Evolutionary conservation across 1,140 invertebrate genomes (phyloP).

Genomic region (Temnothorax curvispinosus): DNA sequence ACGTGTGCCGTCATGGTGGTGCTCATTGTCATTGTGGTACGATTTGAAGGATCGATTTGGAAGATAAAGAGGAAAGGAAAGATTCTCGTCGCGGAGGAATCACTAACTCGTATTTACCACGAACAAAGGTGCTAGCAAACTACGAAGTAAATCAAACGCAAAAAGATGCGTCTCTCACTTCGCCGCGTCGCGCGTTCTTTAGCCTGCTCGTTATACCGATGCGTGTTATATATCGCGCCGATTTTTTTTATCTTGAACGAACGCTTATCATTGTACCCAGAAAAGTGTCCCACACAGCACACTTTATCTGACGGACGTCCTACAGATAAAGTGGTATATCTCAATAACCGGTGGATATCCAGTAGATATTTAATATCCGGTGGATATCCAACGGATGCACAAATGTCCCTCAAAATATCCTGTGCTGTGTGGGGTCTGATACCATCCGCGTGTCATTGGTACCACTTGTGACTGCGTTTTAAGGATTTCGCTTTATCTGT

Average conservation of each 20-base stretch:
- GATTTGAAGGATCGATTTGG: not conserved
- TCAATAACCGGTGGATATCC: no score
- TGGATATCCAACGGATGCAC: no score
- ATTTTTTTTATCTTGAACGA: slow-evolving; percentile 46
- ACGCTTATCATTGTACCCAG: slow-evolving; percentile 28
- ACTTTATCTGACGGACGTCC: no score
- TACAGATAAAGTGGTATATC: no score
- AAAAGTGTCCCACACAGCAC: no score
- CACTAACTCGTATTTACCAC: not conserved
- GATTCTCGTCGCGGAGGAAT: not conserved
- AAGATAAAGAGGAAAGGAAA: not conserved
- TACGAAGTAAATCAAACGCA: not conserved
- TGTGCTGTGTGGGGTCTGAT: no score
- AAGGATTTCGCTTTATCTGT: not conserved
- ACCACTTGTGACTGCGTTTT: not conserved
- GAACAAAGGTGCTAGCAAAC: not conserved
- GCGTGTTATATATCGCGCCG: slow-evolving; percentile 16
- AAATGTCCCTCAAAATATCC: no score
- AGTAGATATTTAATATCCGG: no score
- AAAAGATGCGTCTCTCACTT: not conserved
- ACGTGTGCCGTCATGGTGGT: not conserved
- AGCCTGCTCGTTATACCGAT: not conserved
- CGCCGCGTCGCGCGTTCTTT: not conserved
- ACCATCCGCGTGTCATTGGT: not conserved
- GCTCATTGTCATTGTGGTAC: not conserved